Base-by-base conservation (phyloP, 2,888 invertebrate species). In the Cheilosia vulpina region DNA sequence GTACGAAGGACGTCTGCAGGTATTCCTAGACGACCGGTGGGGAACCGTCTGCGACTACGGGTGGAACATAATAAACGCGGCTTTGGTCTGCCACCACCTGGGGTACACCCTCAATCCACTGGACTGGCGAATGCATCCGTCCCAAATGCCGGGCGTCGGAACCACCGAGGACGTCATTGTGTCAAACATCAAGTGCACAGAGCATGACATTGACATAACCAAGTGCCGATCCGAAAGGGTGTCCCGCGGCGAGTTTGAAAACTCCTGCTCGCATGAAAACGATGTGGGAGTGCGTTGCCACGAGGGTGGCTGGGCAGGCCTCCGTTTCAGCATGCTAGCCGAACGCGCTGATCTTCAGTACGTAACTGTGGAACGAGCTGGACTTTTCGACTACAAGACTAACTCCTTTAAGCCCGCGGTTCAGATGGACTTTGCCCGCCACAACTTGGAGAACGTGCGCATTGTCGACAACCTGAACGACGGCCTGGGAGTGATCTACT, bases 11-110 rank as follows among this genome's bases (percentile, higher is more conserved):
- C 94, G 98, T 87, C 91, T 98, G 45, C 97, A 97, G 93, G 94
- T 99, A 0, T 94, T 95, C 89, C 93, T 98, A 9, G 95, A 96
- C 79, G 96, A 96, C 0, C 95, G 95, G 90, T 99, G 99, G 99
- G 99, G 99, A 43, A 99, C 99, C 0, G 97, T 99, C 0, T 99
- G 99, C 91, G 97, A 97, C 92, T 97, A 99, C 90, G 97, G 96
- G 57, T 99, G 99, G 98, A 98, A 96, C 55, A 95, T 97, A 21
- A 93, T 95, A 53, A 96, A 98, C 90, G 98, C 99, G 0, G 97
- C 98, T 0, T 93, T 99, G 60, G 98, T 97, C 1, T 99, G 99
- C 90, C 97, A 98, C 92, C 99, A 99, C 92, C 93, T 99, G 87
- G 99, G 99, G 0, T 94, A 97, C 83, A 97, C 97, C 0, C 94